Conservation (phyloP, 1,140 invertebrate species). For the Drosophila tsacasi region DNA sequence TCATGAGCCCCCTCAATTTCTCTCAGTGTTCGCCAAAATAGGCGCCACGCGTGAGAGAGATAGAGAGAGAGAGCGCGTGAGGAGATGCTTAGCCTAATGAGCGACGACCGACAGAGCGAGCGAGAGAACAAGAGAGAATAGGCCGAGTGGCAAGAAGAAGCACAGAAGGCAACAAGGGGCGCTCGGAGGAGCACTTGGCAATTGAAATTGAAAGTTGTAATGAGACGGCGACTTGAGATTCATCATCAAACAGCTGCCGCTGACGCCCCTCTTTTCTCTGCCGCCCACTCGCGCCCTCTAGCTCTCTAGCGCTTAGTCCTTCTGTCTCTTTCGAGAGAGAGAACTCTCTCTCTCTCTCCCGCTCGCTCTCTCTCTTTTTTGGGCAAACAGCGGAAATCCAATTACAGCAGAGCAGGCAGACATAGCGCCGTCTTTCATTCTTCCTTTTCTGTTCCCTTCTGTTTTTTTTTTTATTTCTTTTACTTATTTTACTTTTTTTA, state of each 20-base stretch:
- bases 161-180: constrained; percentile 1
- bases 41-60: constrained; percentile 29
- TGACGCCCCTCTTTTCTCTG: constrained; percentile 9
- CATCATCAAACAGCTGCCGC: constrained; percentile 74
- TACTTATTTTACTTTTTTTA: constrained; percentile 9
- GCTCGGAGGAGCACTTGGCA: constrained; percentile 53
- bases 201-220: constrained; percentile 82
- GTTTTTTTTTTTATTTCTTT: constrained; percentile 7
- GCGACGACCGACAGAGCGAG: constrained; percentile 15
- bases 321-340: not conserved
- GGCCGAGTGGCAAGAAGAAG: constrained; percentile 20
- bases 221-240: constrained; percentile 62
- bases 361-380: constrained; percentile 10
- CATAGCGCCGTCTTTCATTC: constrained; percentile 45
- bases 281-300: not conserved
- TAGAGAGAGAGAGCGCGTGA: constrained; percentile 21
- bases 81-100: constrained; percentile 38
- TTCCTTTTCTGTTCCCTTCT: constrained; percentile 24
- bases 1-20: not conserved
- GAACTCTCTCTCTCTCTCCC: not conserved
- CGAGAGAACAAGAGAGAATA: constrained; percentile 14
- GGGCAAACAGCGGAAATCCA: constrained; percentile 76
- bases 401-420: constrained; percentile 72
- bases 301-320: not conserved
- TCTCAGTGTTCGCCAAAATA: constrained; percentile 7